Conservation (phyloP, 2,888 invertebrate species). For the Notodonta dromedarius region DNA sequence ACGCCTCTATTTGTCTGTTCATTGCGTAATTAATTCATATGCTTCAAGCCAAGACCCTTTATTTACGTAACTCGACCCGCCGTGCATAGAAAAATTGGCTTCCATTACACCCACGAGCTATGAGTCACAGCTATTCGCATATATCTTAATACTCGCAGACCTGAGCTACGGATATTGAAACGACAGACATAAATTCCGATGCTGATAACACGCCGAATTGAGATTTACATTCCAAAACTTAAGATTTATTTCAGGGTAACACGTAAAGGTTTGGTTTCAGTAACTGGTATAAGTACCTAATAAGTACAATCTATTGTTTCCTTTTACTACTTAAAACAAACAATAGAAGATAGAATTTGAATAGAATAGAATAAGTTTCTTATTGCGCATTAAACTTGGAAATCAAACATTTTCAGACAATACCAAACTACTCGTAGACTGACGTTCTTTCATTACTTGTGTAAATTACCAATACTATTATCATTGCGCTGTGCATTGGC, state of each 20-base stretch:
- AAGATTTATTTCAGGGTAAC: conserved; percentile 1
- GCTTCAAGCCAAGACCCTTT: neutral
- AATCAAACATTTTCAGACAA: too few relatives aligned
- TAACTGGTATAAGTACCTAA: too few relatives aligned
- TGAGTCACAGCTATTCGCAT: neutral
- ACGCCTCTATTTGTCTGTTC: neutral
- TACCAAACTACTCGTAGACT: too few relatives aligned
- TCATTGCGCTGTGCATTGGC: too few relatives aligned
- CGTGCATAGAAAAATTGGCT: neutral
- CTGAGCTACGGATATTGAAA: conserved; percentile 4
- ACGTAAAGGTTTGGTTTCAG: neutral
- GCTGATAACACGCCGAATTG: neutral
- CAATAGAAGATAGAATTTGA: too few relatives aligned
- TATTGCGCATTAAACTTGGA: too few relatives aligned
- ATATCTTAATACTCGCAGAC: conserved; percentile 2
- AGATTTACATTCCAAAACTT: conserved; percentile 5
- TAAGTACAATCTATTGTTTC: too few relatives aligned
- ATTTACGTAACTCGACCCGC: neutral
- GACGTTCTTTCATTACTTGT: too few relatives aligned
- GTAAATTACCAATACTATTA: too few relatives aligned
- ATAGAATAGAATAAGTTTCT: too few relatives aligned
- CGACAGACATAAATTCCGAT: neutral
- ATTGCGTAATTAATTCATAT: neutral
- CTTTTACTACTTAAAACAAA: too few relatives aligned
- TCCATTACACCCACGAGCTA: neutral